Base-by-base conservation (phyloP, 2,888 invertebrate genomes). In the Oxycera nigricornis region DNA sequence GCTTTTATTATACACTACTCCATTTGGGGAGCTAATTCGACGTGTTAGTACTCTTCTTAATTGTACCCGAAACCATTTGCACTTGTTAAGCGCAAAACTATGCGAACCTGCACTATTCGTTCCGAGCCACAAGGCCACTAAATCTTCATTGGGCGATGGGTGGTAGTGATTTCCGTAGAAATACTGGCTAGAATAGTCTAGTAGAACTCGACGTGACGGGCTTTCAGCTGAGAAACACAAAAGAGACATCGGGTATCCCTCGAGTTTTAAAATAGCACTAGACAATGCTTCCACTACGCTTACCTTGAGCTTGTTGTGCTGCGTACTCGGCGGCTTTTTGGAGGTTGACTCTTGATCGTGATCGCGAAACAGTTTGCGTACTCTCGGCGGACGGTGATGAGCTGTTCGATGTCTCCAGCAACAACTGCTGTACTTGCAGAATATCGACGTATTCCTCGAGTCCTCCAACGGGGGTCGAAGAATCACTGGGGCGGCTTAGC, bases 361-460 rank as follows among this genome's bases (percentile, higher is more conserved):
- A 82, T 50, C 84, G 82, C 1, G 83, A 80, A 24, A 70, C 57
- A 20, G 73, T 46, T 35, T 31, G 55, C 1, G 30, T 65, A 31
- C 31, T 65, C 6, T 24, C 50, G 6, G 50, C 20, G 68, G 79
- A 78, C 50, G 81, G 77, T 26, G 81, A 80, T 55, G 82, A 74
- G 41, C 81, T 81, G 61, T 81, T 80, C 11, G 85, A 82, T 17
- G 84, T 83, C 79, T 89, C 90, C 83, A 92, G 87, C 80, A 92
- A 87, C 80, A 92, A 86, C 83, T 92, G 90, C 82, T 92, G 92
- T 84, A 93, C 93, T 84, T 93, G 93, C 74, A 93, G 89, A 81
- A 93, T 93, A 86, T 94, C 94, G 84, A 94, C 93, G 86, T 92
- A 94, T 86, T 94, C 94, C 86, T 91, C 91, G 59, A 87, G 81